phyloP scores from a whole-genome alignment of 2,888 invertebrate species.

The Meiosimyza decipiens region DNA sequence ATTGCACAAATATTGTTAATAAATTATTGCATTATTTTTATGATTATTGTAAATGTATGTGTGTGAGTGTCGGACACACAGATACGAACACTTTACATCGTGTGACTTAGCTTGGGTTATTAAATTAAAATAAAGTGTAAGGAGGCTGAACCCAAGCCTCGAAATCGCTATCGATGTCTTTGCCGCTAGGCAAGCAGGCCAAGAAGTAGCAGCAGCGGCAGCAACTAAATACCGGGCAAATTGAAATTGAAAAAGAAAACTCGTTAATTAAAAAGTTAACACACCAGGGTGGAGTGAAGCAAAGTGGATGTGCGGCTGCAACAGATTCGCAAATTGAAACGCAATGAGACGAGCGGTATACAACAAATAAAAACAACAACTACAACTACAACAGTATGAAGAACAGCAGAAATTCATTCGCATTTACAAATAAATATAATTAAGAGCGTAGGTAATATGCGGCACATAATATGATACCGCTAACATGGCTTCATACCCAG shows the following conservation, averaged over 20 bases:
- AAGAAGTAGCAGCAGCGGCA: constrained; percentile 28
- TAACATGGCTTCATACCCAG: background rate
- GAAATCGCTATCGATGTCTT: constrained; percentile 29
- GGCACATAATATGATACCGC: constrained; percentile 6
- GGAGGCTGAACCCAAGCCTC: constrained; percentile 30
- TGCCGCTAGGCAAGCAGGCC: constrained; percentile 1
- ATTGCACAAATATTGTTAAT: constrained; percentile 60
- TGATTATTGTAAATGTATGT: constrained; percentile 21
- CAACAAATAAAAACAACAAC: constrained; percentile 7
- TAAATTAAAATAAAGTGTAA: constrained; percentile 34
- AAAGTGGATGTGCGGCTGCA: constrained; percentile 2
- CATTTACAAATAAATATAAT: constrained; percentile 46
- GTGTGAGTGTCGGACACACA: constrained; percentile 13
- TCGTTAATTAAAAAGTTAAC: constrained; percentile 64
- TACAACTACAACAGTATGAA: constrained; percentile 31
- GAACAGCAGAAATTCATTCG: constrained; percentile 14
- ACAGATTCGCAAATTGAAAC: constrained; percentile 1
- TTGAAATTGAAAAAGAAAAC: constrained; percentile 63
- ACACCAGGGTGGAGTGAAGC: constrained; percentile 46
- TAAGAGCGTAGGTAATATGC: constrained; percentile 47
- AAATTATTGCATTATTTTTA: constrained; percentile 52
- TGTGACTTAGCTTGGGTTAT: constrained; percentile 31
- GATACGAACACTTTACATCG: constrained; percentile 21
- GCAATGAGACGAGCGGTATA: background rate
- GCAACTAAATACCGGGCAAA: constrained; percentile 49